These are phyloP conservation scores for Syngnathus typhle DNA, from an alignment of 2,113 vertebrate genomes.

Conservation along the genomic window DNA sequence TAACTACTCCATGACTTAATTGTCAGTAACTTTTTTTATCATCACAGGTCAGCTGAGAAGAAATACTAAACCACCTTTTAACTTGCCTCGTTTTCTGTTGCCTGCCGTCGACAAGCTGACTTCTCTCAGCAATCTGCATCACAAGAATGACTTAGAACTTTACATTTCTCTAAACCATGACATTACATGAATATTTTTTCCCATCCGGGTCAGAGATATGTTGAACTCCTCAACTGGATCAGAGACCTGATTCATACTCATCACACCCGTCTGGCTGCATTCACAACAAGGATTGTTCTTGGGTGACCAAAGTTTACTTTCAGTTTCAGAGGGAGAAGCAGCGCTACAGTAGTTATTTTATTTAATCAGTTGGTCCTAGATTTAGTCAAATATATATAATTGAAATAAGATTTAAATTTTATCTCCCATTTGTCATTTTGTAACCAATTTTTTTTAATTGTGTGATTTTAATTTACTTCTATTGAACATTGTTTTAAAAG, in stretches of 20 bases:
- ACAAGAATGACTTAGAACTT: background rate
- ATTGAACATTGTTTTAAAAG: too few relatives aligned
- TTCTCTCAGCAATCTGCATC: background rate
- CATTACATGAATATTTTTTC: too few relatives aligned
- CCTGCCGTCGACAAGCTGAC: background rate
- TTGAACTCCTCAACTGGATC: conserved; percentile 67
- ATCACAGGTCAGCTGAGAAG: conserved; percentile 59
- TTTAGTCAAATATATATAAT: too few relatives aligned
- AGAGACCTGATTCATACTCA: conserved; percentile 78
- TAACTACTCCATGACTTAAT: conserved; percentile 62
- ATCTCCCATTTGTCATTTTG: too few relatives aligned
- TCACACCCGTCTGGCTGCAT: conserved; percentile 46
- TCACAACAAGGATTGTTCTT: background rate
- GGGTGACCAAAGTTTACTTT: background rate
- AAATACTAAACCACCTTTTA: background rate
- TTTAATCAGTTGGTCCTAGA: too few relatives aligned
- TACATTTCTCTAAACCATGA: background rate
- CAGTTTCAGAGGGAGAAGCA: background rate
- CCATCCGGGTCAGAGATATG: conserved; percentile 52
- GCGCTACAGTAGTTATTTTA: too few relatives aligned
- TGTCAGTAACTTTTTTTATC: conserved; percentile 54
- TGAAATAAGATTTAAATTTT: too few relatives aligned
- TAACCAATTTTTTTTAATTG: too few relatives aligned
- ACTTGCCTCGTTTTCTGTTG: background rate
- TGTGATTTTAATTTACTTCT: too few relatives aligned